Base-by-base conservation (phyloP, 2,797 vertebrate species). In the Australoheros facetus region DNA sequence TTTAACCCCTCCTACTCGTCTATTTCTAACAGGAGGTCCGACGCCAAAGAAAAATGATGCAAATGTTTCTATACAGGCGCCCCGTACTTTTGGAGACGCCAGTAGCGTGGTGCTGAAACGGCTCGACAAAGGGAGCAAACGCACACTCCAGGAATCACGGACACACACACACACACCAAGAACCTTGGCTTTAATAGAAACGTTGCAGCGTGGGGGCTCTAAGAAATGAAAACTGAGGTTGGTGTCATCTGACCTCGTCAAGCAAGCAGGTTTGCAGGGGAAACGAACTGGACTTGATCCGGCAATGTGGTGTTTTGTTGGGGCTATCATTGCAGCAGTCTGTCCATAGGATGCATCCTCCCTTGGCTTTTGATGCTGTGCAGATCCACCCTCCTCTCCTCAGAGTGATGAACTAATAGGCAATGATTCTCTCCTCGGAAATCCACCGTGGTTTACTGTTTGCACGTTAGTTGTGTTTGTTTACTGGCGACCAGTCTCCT, bases 361-460 rank as follows among this genome's bases (percentile, higher is more conserved):
- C 95, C 95, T 93, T 95, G 97, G 96, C 96, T 96, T 96, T 96
- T 95, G 96, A 96, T 97, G 97, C 97, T 96, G 96, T 96, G 96
- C 97, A 96, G 96, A 97, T 97, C 97, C 97, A 97, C 97, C 97
- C 97, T 96, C 91, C 93, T 93, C 93, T 97, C 96, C 93, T 96
- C 95, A 94, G 93, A 97, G 95, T 96, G 94, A 97, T 93, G 96
- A 96, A 97, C 96, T 97, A 91, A 96, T 92, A 95, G 97, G 96
- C 96, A 95, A 98, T 97, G 97, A 87, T 97, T 95, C 93, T 96
- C 94, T 96, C 95, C 95, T 94, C 90, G 96, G 95, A 96, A 95
- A 97, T 94, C 96, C 94, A 80, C 92, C 95, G 95, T 96, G 96
- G 94, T 96, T 93, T 89, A 93, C 95, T 94, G 95, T 95, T 95